These are phyloP conservation scores for Wiebesia pumilae DNA, from an alignment of 1,140 invertebrate genomes.

Conservation along the genomic window DNA sequence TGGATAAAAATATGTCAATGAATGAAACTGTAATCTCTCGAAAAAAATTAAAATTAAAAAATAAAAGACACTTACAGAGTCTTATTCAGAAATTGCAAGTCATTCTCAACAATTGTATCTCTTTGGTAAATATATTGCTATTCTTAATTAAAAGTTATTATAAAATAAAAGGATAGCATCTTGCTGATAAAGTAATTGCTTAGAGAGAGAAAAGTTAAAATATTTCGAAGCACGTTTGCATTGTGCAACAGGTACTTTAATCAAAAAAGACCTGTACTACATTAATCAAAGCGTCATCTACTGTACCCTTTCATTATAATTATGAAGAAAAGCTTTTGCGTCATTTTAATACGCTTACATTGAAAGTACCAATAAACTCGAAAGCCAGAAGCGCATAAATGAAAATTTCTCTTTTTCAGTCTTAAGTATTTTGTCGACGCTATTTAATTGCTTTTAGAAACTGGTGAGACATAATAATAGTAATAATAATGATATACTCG, in stretches of 20 bases:
- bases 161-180: too few species aligned
- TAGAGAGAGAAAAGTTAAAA: too few species aligned
- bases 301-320: background rate
- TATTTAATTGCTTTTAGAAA: background rate
- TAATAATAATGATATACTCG: slow-evolving; percentile 62
- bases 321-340: background rate
- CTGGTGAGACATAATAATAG: background rate
- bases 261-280: background rate
- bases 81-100: too few species aligned
- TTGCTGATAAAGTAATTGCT: too few species aligned
- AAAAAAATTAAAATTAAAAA: too few species aligned
- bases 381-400: background rate
- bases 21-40: too few species aligned
- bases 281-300: background rate
- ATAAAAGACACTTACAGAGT: too few species aligned
- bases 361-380: background rate
- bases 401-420: background rate
- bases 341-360: background rate
- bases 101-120: too few species aligned
- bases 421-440: background rate
- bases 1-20: too few species aligned
- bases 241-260: background rate
- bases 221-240: background rate
- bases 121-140: too few species aligned
- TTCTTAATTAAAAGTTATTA: too few species aligned